Conservation (phyloP, 2,888 invertebrate species). For the Platypus cylindrus region DNA sequence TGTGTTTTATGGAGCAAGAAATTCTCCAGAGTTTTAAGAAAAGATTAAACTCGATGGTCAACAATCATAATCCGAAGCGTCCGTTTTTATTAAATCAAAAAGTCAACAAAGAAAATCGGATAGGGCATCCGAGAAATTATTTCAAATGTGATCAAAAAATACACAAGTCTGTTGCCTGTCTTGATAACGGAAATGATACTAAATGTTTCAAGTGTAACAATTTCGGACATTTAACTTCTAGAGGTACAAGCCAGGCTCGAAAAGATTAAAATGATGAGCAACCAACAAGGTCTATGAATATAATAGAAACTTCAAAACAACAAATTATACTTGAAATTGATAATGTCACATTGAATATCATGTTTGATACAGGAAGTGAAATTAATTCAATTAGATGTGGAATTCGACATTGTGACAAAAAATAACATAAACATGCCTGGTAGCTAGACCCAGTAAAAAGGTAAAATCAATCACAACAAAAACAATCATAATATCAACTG, state of each 20-base stretch:
- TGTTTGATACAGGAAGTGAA: conserved; percentile 17
- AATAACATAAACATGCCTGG: no score
- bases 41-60: conserved; percentile 9
- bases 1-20: conserved; percentile 18
- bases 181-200: conserved; percentile 12
- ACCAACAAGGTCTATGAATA: not conserved
- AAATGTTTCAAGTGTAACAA: conserved; percentile 17
- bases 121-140: conserved; percentile 3
- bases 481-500: no score
- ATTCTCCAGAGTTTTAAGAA: conserved; percentile 11
- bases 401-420: no score
- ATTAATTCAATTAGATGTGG: conserved; percentile 12
- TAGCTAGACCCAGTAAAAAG: no score
- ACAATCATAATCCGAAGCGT: not conserved
- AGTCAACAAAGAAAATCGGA: not conserved
- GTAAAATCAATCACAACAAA: no score
- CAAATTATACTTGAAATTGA: not conserved
- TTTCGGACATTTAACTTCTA: conserved; percentile 14
- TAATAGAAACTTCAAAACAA: not conserved
- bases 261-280: conserved; percentile 7
- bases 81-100: not conserved
- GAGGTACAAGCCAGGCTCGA: conserved; percentile 7
- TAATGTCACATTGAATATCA: conserved; percentile 5
- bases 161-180: conserved; percentile 11
- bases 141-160: conserved; percentile 11